phyloP scores from a whole-genome alignment of 2,113 vertebrate genomes.

The Pituophis catenifer region DNA sequence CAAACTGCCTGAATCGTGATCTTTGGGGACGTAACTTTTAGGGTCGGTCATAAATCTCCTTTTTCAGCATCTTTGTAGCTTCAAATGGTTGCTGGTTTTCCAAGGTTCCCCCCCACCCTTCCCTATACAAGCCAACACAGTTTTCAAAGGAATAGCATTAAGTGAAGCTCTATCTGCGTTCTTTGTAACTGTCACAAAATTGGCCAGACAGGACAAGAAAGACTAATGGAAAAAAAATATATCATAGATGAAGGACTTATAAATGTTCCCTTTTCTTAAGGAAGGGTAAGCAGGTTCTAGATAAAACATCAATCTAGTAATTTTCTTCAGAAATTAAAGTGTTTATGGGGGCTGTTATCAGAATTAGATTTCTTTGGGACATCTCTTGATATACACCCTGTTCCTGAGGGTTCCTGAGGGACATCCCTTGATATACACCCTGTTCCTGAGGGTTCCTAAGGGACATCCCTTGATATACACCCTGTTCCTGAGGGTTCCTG shows the following conservation, averaged over 20 bases:
- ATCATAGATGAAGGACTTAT: neutral
- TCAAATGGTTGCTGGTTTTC: neutral
- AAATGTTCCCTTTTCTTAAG: neutral
- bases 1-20: neutral
- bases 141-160: constrained; percentile 41
- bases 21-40: neutral
- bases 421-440: too few species aligned
- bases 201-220: constrained; percentile 22
- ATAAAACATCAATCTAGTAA: neutral
- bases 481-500: neutral
- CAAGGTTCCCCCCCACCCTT: neutral
- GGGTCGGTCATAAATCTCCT: neutral
- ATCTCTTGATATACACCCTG: neutral
- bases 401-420: neutral
- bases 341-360: neutral
- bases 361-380: neutral
- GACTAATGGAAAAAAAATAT: neutral
- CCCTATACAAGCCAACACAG: neutral
- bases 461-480: too few species aligned
- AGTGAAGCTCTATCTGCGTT: constrained; percentile 1
- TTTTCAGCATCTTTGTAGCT: neutral
- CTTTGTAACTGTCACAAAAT: constrained; percentile 32
- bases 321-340: neutral
- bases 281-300: neutral
- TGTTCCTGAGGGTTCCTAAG: neutral